Evolutionary conservation across 2,888 invertebrate species (phyloP), one percentile per base, ranked within the genome.

Genomic region (Monochamus alternatus): DNA sequence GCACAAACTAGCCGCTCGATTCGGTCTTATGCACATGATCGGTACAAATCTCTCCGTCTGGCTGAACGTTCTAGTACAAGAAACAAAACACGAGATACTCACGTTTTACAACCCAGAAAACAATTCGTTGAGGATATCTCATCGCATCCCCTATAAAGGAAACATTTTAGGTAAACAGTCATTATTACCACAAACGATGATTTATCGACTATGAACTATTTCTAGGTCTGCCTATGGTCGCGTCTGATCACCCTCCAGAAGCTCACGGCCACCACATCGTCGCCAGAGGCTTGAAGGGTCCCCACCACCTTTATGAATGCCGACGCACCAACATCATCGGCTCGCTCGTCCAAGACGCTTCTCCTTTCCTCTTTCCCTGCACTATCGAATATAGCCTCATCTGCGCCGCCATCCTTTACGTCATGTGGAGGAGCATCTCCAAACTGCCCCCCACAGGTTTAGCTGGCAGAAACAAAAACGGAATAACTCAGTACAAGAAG

Each of bases 11-110:
- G 93, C 97, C 75, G 98, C 98, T 0, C 92, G 98, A 79, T 98
- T 99, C 85, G 99, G 99, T 3, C 91, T 98, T 76, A 98, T 99
- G 98, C 99, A 99, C 88, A 97, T 99, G 96, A 96, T 99, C 74
- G 98, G 98, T 43, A 98, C 98, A n/a, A 99, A 99, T 90, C 90
- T 99, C 67, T 98, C 98, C 82, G 97, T 98, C n/a, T 99, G 98
- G 99, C 91, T 98, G 55, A 96, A 97, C 86, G 97, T 97, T 0
- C 91, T 98, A 44, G 95, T 98, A 3, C 96, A 97, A 89, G 98
- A 98, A 90, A 98, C 98, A 0, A 96, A 98, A 88, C 98, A 97
- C 88, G 97, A 98, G 89, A 97, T 98, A 55, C 91, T 97, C 63
- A 96, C 96, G 1, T 96, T 97, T 89, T 96, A 96, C 89, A 95